Base-by-base conservation (phyloP, 2,113 vertebrate species). In the Myiagra hebetior region DNA sequence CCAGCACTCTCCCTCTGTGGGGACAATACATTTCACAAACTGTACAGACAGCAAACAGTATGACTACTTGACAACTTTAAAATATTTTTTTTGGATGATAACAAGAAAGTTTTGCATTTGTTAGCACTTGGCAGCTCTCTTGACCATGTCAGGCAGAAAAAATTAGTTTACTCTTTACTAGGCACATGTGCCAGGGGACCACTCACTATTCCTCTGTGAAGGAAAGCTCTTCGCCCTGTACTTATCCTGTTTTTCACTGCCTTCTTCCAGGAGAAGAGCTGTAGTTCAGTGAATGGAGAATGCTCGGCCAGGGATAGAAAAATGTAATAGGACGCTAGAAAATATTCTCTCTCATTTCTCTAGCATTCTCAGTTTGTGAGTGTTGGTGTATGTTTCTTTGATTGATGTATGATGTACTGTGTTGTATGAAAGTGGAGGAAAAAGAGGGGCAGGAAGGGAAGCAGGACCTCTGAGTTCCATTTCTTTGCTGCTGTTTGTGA, bases 111-210 rank as follows among this genome's bases (percentile, higher is more conserved):
- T 79, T 39, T 83, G 19, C 11, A 12, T 79, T 85, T 93, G 9
- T 28, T 44, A 57, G 3, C 5, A 22, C 37, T 22, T 30, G 8
- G 3, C 5, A 42, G 12, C 49, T 60, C 18, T 77, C 19, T 64
- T 69, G 46, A 49, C 10, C 47, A 14, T 27, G 15, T 39, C 37
- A 52, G 30, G 23, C 24, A 73, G n/a, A 27, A 87, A 89, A 89
- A 87, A 84, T 8, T 31, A 69, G 6, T 55, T 68, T 89, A 56
- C 6, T 92, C 7, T 78, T 60, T 47, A n/a, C 21, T 35, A 46
- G 42, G 23, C 0, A 0, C 57, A n/a, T 27, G 1, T 55, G 10
- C 10, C 31, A 33, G 35, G 23, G 31, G 23, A 28, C 24, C 22
- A 30, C 6, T 62, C 6, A 18, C 28, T 50, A 17, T 39, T 18